These are phyloP conservation scores for Ornithoptera priamus DNA, from an alignment of 2,888 invertebrate genomes.

Conservation along the genomic window DNA sequence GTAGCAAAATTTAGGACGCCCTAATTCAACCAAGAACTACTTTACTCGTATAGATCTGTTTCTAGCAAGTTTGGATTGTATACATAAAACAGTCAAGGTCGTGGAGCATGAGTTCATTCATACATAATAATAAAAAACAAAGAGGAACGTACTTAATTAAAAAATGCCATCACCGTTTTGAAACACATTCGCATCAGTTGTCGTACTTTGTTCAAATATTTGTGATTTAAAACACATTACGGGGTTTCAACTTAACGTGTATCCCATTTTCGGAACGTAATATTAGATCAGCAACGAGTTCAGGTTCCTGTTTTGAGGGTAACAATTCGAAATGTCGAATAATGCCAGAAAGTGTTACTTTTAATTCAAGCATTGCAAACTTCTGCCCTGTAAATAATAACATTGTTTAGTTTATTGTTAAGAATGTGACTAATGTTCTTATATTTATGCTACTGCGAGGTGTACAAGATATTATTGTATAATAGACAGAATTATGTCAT, in stretches of 20 bases:
- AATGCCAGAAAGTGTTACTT: constrained; percentile 68
- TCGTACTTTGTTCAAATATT: not conserved
- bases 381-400: constrained; percentile 63
- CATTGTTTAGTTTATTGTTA: not conserved
- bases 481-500: too few relatives aligned
- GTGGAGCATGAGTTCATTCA: not conserved
- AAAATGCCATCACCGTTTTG: not conserved
- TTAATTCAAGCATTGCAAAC: constrained; percentile 76
- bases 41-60: not conserved
- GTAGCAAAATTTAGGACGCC: not conserved
- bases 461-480: too few relatives aligned
- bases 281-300: constrained; percentile 21
- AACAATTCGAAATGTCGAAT: constrained; percentile 38
- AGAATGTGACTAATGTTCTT: too few relatives aligned
- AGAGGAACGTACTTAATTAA: not conserved
- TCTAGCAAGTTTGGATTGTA: not conserved
- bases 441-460: too few relatives aligned
- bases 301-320: constrained; percentile 18
- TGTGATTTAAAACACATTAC: not conserved
- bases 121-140: not conserved
- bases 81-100: not conserved
- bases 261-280: constrained; percentile 20
- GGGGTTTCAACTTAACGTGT: constrained; percentile 18
- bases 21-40: not conserved
- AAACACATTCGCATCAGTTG: too few relatives aligned